These are phyloP conservation scores for Oryzaephilus surinamensis DNA, from an alignment of 1,140 invertebrate genomes.

Conservation along the genomic window DNA sequence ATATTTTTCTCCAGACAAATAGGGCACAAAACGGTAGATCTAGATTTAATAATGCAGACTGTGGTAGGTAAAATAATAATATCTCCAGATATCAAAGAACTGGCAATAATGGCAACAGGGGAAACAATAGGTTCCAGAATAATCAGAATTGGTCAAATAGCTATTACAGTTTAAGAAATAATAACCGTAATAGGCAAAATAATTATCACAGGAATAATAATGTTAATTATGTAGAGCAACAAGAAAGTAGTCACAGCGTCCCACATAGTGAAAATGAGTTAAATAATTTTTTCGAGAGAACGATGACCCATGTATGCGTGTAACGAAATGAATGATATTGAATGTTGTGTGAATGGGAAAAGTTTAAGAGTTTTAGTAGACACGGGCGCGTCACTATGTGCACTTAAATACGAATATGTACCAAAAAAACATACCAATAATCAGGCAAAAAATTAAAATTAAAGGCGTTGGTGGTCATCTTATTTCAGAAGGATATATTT, in stretches of 20 bases:
- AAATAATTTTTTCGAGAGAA: constrained; percentile 6
- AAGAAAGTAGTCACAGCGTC: too few species aligned
- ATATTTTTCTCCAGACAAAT: too few species aligned
- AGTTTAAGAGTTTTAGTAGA: constrained; percentile 15
- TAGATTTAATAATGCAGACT: too few species aligned
- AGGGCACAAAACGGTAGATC: too few species aligned
- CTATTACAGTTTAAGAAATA: background rate
- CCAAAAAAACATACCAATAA: constrained; percentile 6
- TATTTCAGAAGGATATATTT: too few species aligned
- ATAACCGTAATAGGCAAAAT: constrained; percentile 1
- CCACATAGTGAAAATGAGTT: background rate
- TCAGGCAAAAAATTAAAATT: constrained; percentile 4
- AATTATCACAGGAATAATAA: background rate
- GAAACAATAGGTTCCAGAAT: too few species aligned
- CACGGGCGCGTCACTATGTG: constrained; percentile 10
- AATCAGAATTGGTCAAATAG: background rate
- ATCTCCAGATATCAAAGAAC: background rate
- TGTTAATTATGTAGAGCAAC: too few species aligned
- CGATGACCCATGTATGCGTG: too few species aligned
- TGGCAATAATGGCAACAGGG: background rate
- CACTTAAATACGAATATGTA: constrained; percentile 7
- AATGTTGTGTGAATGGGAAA: constrained; percentile 7
- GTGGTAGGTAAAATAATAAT: too few species aligned
- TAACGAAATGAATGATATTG: background rate
- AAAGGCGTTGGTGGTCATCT: too few species aligned